Base-by-base conservation (phyloP, 1,140 invertebrate genomes). In the Ganaspis sp. region DNA sequence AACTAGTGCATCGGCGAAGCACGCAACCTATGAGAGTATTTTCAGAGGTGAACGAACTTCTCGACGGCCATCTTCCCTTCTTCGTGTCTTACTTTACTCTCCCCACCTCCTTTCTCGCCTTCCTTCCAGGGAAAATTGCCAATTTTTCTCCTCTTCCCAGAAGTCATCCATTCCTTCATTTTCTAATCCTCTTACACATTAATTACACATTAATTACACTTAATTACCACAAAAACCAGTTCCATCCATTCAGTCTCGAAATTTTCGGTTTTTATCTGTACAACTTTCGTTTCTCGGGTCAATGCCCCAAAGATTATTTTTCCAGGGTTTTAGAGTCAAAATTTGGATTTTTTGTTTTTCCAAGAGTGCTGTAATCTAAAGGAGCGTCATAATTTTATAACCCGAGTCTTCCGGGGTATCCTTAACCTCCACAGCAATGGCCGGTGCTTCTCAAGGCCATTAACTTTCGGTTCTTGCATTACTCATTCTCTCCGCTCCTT, bases 31-130 rank as follows among this genome's bases (percentile, higher is more conserved):
- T 49, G 86, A 87, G 88, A 91, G 89, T 90, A 89, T 89, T 90
- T 90, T 90, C 86, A 88, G 80, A 83, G 89, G 88, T 91, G 82
- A 89, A 90, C 84, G 89, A 91, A 89, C 89, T 80, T 84, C 54
- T 26, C 70, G 58, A 72, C 85, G 83, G 84, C 83, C 87, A 86
- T 84, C 85, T 75, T 85, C 81, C 79, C 83, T 74, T 71, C 83
- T 81, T 75, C 84, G 82, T 87, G 86, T 87, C 88, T 87, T 87
- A 87, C 87, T 87, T 87, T 85, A 78, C 77, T 79, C 76, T 64
- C 80, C 79, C 71, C 78, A 49, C 70, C 70, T 17, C 19, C 69
- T 64, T 73, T 70, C 80, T 73, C 73, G 76, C 69, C 75, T 77
- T 49, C 74, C 79, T 75, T 75, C 77, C 49, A 76, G 79, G 86